These are phyloP conservation scores for Tetranychus cinnabarinus DNA, from an alignment of 1,140 invertebrate species.

Conservation along the genomic window DNA sequence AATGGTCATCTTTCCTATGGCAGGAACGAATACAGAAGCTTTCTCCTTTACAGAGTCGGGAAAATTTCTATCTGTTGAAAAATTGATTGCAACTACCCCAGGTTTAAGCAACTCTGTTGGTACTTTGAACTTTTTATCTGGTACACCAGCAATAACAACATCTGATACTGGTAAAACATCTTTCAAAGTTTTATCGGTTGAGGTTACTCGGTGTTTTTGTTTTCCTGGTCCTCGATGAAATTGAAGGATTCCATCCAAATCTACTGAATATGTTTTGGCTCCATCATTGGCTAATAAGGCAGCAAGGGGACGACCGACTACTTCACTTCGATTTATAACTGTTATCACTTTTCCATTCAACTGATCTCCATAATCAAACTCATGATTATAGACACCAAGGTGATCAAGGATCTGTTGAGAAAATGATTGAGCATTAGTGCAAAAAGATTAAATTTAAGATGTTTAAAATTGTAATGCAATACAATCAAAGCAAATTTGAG, in stretches of 20 bases:
- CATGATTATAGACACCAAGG: slow-evolving; percentile 4
- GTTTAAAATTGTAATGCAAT: no score
- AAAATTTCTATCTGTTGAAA: slow-evolving; percentile 6
- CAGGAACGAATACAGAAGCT: slow-evolving; percentile 4
- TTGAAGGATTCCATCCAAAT: slow-evolving; percentile 3
- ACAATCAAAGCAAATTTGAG: not conserved
- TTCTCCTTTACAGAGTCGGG: slow-evolving; percentile 1
- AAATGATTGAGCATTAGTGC: not conserved
- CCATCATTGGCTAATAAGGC: slow-evolving; percentile 8
- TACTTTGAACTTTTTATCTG: slow-evolving; percentile 1
- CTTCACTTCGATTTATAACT: slow-evolving; percentile 9
- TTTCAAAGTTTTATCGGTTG: slow-evolving; percentile 1
- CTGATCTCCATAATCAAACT: slow-evolving; percentile 7
- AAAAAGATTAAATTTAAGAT: no score
- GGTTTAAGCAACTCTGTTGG: slow-evolving; percentile 3
- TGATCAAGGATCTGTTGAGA: slow-evolving; percentile 2
- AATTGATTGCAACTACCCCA: slow-evolving; percentile 6
- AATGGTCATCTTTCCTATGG: slow-evolving; percentile 10
- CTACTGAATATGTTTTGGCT: slow-evolving; percentile 5
- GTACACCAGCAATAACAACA: slow-evolving; percentile 7
- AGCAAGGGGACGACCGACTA: slow-evolving; percentile 7
- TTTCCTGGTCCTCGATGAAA: slow-evolving; percentile 2
- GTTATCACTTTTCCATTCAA: slow-evolving; percentile 7
- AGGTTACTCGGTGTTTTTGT: slow-evolving; percentile 4
- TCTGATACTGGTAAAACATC: slow-evolving; percentile 5